Base-by-base conservation (phyloP, 2,888 invertebrate species). In the Harpagoxenus sublaevis region DNA sequence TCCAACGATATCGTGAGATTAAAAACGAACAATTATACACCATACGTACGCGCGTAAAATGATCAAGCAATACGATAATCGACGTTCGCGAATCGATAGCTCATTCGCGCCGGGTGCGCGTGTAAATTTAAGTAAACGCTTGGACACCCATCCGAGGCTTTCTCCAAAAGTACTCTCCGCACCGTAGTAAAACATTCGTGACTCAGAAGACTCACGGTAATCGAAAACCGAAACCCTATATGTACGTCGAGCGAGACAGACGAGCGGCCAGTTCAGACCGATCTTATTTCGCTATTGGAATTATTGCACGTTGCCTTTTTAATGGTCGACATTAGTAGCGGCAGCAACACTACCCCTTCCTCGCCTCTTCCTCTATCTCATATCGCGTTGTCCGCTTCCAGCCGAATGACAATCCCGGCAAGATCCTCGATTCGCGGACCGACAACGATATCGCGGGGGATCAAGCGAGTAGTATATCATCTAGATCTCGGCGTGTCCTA, bases 201-300 rank as follows among this genome's bases (percentile, higher is more conserved):
- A 70, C 39, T 45, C 68, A 31, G 66, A 35, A 15, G 42, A n/a
- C 42, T 57, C 12, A 8, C 48, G 87, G 93, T 93, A 93, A 93
- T 91, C 89, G 92, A 92, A 92, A 90, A 93, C 84, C 89, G 93
- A 94, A 93, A 93, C 94, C 94, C 83, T 93, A 94, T 87, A 92
- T 88, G 48, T 23, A 68, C 66, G 63, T 60, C 42, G 28, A 15
- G 51, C 75, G 53, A 71, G 62, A 84, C 57, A 53, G 53, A 65
- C 53, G 62, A 62, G 35, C 15, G 60, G 31, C 31, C 2, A 65
- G 53, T 77, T 51, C 78, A 23, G 23, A 45, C 60, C 48, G 71
- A 79, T 73, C 23, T 65, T 53, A 65, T 77, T 77, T 65, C 71
- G 45, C 57, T 45, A 71, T 48, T 48, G 73, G 79, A 60, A 62